Conservation (phyloP, 2,113 vertebrate species). For the Isurus oxyrinchus region DNA sequence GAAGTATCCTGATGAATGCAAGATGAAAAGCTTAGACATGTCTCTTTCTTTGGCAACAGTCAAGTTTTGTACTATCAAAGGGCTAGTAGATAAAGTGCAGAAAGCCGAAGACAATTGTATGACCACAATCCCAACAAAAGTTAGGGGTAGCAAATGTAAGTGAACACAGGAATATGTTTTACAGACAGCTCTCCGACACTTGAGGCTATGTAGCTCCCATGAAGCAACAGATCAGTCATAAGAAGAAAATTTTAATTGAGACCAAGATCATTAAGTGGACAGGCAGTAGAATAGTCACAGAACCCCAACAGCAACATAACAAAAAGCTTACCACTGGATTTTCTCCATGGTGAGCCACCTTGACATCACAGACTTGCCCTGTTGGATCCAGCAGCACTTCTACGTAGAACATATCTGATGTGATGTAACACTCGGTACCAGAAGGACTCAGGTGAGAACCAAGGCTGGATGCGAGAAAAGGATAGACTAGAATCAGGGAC, state of each 20-base stretch:
- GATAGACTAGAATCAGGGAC: neutral
- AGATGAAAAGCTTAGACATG: too few species aligned
- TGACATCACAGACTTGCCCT: conserved; percentile 90
- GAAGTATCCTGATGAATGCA: too few species aligned
- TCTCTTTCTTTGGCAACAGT: too few species aligned
- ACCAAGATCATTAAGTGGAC: neutral
- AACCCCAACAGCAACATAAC: neutral
- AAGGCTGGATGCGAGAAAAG: conserved; percentile 58
- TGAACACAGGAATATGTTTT: neutral
- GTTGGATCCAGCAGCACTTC: conserved; percentile 85
- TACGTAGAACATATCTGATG: conserved; percentile 97
- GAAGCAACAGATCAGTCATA: neutral
- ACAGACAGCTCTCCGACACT: neutral
- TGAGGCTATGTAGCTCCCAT: neutral
- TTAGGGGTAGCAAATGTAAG: neutral
- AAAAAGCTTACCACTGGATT: conserved; percentile 86
- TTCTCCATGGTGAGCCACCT: conserved; percentile 97
- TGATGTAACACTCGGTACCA: conserved; percentile 97
- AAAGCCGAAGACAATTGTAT: neutral
- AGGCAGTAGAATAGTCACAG: neutral
- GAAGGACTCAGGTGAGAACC: conserved; percentile 90
- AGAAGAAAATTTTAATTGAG: neutral
- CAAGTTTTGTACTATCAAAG: too few species aligned
- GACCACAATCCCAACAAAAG: neutral
- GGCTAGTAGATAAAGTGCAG: neutral